Evolutionary conservation across 2,888 invertebrate genomes (phyloP).

Genomic region (Brachynemurus nebulosus): DNA sequence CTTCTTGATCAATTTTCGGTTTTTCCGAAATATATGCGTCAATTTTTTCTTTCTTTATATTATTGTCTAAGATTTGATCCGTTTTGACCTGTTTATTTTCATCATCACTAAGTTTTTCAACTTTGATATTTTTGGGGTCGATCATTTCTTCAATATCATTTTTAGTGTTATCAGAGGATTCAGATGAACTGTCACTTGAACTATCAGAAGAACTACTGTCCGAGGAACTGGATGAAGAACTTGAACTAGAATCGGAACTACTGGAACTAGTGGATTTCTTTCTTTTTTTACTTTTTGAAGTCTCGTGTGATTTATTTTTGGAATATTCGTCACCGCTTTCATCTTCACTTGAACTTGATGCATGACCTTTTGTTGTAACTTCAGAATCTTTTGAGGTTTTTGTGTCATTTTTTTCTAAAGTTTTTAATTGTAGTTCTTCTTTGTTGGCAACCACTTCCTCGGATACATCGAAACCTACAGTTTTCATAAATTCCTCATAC

Average conservation of each 20-base stretch:
- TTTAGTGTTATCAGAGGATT: background rate
- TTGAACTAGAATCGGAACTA: background rate
- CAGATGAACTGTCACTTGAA: constrained; percentile 14
- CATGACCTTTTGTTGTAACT: background rate
- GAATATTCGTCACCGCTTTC: background rate
- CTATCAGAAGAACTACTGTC: constrained; percentile 18
- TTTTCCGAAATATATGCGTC: too few relatives aligned
- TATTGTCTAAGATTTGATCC: background rate
- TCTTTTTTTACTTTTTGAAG: constrained; percentile 1
- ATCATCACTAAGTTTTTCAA: constrained; percentile 12
- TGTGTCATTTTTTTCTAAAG: too few relatives aligned
- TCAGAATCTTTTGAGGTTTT: background rate
- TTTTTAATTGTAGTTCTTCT: background rate
- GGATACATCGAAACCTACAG: constrained; percentile 28
- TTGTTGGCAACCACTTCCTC: constrained; percentile 7
- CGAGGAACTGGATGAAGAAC: constrained; percentile 15
- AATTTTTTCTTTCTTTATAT: background rate
- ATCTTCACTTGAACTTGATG: background rate
- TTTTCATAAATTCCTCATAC: constrained; percentile 42
- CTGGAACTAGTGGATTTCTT: constrained; percentile 4
- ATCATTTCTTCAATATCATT: background rate
- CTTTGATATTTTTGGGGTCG: constrained; percentile 10
- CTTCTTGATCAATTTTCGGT: too few relatives aligned
- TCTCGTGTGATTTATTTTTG: background rate
- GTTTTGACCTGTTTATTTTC: constrained; percentile 7